Evolutionary conservation across 1,140 invertebrate species (phyloP), one percentile per base, ranked within the genome.

Genomic region (Drosophila carrolli): DNA sequence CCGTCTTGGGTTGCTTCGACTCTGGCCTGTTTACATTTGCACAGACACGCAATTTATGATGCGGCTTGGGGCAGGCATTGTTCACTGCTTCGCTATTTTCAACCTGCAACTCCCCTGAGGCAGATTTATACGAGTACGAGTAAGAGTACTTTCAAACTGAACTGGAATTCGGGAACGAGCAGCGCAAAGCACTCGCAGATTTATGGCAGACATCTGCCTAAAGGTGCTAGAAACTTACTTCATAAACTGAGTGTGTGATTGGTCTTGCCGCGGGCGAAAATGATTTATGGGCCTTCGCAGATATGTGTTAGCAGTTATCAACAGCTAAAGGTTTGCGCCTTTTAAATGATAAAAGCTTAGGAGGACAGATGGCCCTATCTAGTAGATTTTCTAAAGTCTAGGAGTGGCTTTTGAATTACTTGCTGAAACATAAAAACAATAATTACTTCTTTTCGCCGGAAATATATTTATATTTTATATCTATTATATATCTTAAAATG

Each of bases 31-130:
- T 73, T 73, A 61, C 68, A 73, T 73, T 73, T 38, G 27, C 56
- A 74, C 46, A 73, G 71, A 47, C 70, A 73, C 70, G 70, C 70
- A 73, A 73, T 73, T 73, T 61, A 61, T 51, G 68, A 54, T 61
- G 3, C 27, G 66, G 53, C 68, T 71, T 58, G 66, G 29, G 66
- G 68, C 68, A 58, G 35, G 44, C 68, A 72, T 71, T 72, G 68
- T 72, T 71, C 53, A 5, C 16, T 23, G 53, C 67, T 50, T 48
- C 35, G 44, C 29, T 16, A 43, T 46, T 48, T 29, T 43, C 70
- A 73, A 41, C 46, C 27, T 53, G 35, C 46, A 43, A 40, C 35
- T 50, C 35, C 44, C 53, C 68, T 27, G 43, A 6, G 68, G 44
- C 44, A 71, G 53, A 71, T 57, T 57, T 27, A 71, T 57, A 41